Evolutionary conservation across 92 coral and sea anemone genomes (phyloP), one percentile per base, ranked within the genome.

Genomic region (Virgularia gustaviana): DNA sequence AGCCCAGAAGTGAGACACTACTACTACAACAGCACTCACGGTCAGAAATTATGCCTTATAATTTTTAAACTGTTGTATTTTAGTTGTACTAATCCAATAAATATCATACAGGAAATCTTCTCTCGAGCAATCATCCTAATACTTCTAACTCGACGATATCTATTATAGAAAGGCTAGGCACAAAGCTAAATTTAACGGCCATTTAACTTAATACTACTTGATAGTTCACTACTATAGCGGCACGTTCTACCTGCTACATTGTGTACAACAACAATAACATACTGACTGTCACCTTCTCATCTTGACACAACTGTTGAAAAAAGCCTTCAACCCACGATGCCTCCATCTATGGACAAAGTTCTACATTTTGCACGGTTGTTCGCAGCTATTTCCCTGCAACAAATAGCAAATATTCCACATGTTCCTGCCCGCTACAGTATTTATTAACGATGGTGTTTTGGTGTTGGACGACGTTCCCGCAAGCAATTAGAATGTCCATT

Each of bases 241-340:
- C n/a, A n/a, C n/a, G n/a, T n/a, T n/a, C n/a, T n/a, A n/a, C n/a
- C n/a, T n/a, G n/a, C n/a, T n/a, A n/a, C n/a, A n/a, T n/a, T 4
- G 19, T 64, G 10, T 11, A 12, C 29, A 39, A 24, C 20, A 13
- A 31, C 19, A 33, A 57, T 57, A n/a, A 8, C 12, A 25, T 57
- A 29, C n/a, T 55, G 4, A 38, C 38, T 41, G 39, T 0, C 38
- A 49, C 62, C 62, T 68, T 68, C 13, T 68, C 45, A 9, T 68
- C 75, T 30, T 68, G 22, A 19, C 75, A 68, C 18, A 68, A 47
- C 33, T 51, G 28, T 9, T 68, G 75, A 0, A 68, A 35, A 20
- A 68, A 19, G 27, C 51, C 75, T 34, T 28, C 22, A 30, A 49
- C 75, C 59, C 60, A 68, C 53, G 54, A 36, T 9, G 75, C 18